A percentile compares a stretch with the other conserved stretches of the same genome.
phyloP scores from a whole-genome alignment of 30 jellyfish, hydroid and myxozoan species.

The Hydractinia echinata region DNA sequence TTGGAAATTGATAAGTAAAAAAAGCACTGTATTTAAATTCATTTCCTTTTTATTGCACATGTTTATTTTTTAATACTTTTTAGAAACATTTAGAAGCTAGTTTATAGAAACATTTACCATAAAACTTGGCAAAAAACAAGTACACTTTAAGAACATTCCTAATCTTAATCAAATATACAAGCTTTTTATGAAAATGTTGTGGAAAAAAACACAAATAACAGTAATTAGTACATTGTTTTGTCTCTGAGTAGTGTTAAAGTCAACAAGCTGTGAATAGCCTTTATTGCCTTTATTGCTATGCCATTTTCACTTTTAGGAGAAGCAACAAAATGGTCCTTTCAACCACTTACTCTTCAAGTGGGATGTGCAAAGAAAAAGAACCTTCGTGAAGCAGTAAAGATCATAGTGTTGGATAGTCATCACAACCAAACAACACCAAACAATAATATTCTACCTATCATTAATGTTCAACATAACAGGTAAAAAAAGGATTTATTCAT shows the following conservation, averaged over 20 bases:
- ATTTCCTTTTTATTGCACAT: too few species aligned
- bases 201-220: too few species aligned
- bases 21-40: too few species aligned
- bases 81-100: too few species aligned
- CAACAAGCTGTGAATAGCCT: neutral
- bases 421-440: slow-evolving; percentile 3
- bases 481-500: neutral
- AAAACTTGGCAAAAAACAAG: too few species aligned
- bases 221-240: neutral
- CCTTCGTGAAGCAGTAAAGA: slow-evolving; percentile 7
- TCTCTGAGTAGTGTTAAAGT: neutral
- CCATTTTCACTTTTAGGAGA: neutral
- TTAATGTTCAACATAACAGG: slow-evolving; percentile 13
- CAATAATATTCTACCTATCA: neutral
- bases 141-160: too few species aligned
- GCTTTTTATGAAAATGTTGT: too few species aligned
- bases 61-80: too few species aligned
- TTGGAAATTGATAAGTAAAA: too few species aligned
- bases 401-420: slow-evolving; percentile 15
- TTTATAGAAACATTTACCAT: too few species aligned
- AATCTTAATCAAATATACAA: too few species aligned
- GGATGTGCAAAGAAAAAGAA: slow-evolving; percentile 6
- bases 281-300: neutral
- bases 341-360: slow-evolving; percentile 21
- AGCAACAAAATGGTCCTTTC: slow-evolving; percentile 19